Evolutionary conservation across 2,797 vertebrate genomes (phyloP), one percentile per base, ranked within the genome.

Genomic region (Lophotriccus pileatus): DNA sequence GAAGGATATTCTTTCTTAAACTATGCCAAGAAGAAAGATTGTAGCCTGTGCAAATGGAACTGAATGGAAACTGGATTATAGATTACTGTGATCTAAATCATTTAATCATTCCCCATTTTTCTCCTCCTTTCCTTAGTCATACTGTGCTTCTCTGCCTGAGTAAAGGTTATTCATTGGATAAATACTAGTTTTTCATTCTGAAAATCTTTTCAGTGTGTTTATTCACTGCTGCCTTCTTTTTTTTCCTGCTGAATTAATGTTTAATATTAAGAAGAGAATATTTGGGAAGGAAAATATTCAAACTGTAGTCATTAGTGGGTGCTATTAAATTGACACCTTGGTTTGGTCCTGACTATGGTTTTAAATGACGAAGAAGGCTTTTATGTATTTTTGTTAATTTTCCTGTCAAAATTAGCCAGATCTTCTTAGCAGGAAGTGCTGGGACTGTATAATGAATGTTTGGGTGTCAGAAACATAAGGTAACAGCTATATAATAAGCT

Each of bases 111-210:
- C 12, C 27, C 32, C 21, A 64, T 55, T 90, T 92, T 78, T 53
- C 32, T 72, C 5, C 43, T 84, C 14, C 23, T 52, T 81, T 93
- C n/a, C 43, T 86, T 66, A 52, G 66, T 81, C 84, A 49, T 55
- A 41, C 43, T 75, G n/a, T 81, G 66, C 52, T 87, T 81, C 56
- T 82, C 75, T 85, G 53, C 73, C 43, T 69, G 15, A 63, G 66
- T 68, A 91, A 90, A 87, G 50, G 62, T 86, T 88, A 89, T 73
- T 89, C 82, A 60, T 70, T 92, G 21, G 55, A 69, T 93, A 91
- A 96, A 90, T 46, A 76, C 24, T 76, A 59, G 15, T 18, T 94
- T 93, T 93, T 93, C 55, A 66, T 78, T 95, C 63, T 81, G 55
- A 90, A 95, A 85, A 68, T 28, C 49, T 72, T 91, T 85, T 72